Evolutionary conservation across 1,140 invertebrate genomes (phyloP), one percentile per base, ranked within the genome.

Genomic region (Drosophila kikkawai): DNA sequence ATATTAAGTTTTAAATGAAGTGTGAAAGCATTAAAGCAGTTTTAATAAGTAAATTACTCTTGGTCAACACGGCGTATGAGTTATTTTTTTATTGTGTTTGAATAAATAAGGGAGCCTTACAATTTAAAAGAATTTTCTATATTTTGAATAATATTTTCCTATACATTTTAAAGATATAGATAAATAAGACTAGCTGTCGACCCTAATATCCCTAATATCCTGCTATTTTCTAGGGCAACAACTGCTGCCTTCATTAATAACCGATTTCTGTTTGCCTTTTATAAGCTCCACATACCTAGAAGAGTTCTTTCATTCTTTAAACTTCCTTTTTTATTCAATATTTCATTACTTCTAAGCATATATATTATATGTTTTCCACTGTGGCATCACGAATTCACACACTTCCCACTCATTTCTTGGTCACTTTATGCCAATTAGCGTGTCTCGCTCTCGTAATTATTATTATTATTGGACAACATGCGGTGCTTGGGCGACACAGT

Each of bases 391-490:
- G 2, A 45, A 47, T 7, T 11, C 15, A 3, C 22, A 2, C 29
- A 26, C 50, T 51, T 4, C 17, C 32, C 17, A 17, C 48, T 0
- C 50, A 0, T 3, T 22, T 55, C 51, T 15, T 55, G 19, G 19
- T 56, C 53, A 56, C 53, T n/a, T 39, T 39, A 9, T 37, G 51
- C 34, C 34, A 56, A 56, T 56, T 56, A 39, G 53, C 39, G 53
- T 3, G 53, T n/a, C 53, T 56, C 36, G 19, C 13, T 37, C 0
- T 4, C 34, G 13, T 56, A 56, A 56, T 56, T 56, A 56, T 39
- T n/a, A 56, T 26, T n/a, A 39, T 56, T 56, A 56, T 39, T 15
- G 36, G 53, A 22, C 19, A 39, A 11, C 36, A 56, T 56, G 53
- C 19, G 8, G 51, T 13, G 19, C 19, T 55, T 13, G 17, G 13